Base-by-base conservation (phyloP, 2,113 vertebrate species). In the Perognathus longimembris region DNA sequence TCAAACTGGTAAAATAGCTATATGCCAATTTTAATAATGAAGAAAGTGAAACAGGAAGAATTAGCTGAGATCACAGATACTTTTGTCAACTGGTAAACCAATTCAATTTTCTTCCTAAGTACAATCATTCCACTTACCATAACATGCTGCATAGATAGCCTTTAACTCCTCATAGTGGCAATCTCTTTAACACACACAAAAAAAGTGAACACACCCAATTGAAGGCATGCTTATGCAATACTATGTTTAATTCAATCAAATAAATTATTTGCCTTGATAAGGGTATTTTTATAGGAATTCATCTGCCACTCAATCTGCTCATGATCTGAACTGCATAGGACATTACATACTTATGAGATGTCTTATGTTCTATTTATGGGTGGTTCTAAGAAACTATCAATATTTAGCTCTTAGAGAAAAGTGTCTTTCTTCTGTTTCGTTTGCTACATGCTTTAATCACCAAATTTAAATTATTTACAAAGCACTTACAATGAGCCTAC, bases 171-270 rank as follows among this genome's bases (percentile, higher is more conserved):
- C 61, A 73, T 1, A 50, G 77, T 0, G 22, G 45, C 36, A 90
- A 36, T n/a, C 3, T 88, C 26, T 73, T 11, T 28, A 86, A 78
- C 40, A 85, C 86, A 92, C 78, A 34, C 18, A 45, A 54, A 54
- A 54, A 54, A 54, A 54, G 11, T 2, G 12, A 64, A 85, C 38
- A 75, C 45, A 82, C 30, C 82, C 20, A 30, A 36, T 2, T 76
- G 26, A 96, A 89, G 54, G 7, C 34, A 81, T 82, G 40, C 89
- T 88, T 94, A 75, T 42, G 38, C 7, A n/a, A 40, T 30, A 73
- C 0, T 36, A 94, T 80, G 34, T 91, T 87, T 91, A 90, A 93
- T 69, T 92, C 71, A 79, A 92, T 32, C 84, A 93, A 94, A 94
- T 80, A 87, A 73, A 80, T 85, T 45, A 78, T 92, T 83, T 93